Base-by-base conservation (phyloP, 2,113 vertebrate genomes). In the Eolophus roseicapilla region DNA sequence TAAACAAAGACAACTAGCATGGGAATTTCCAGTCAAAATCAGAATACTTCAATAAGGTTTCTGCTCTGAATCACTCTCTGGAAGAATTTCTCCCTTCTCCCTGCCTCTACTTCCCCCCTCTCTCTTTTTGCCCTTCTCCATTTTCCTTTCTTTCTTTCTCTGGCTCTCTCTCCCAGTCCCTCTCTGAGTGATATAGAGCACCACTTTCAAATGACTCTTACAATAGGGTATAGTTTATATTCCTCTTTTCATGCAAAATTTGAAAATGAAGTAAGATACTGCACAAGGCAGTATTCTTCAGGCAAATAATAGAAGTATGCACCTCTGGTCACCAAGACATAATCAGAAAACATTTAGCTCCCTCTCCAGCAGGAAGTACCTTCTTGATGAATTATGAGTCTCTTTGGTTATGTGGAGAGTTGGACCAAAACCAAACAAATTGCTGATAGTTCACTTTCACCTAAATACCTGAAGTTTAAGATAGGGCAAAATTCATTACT, bases 391-490 rank as follows among this genome's bases (percentile, higher is more conserved):
- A 80, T 84, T 59, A 82, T 28, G 17, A 31, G 4, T 73, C 62
- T 88, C 7, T 68, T 55, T 76, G 39, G 9, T 70, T 81, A 60
- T 93, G 33, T 60, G 28, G 23, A 95, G 27, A 71, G 6, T 6
- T 86, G 92, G 85, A 83, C 14, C 19, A 86, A 92, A 86, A 78
- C 27, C 14, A 95, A 88, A 52, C 3, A 55, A 82, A 93, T 65
- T 35, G 21, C 16, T 75, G 43, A 60, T 68, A 27, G 17, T 84
- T 89, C 50, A 63, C 74, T 95, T 95, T 77, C 83, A 69, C 47
- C 17, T 65, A 57, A 86, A 25, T 83, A 39, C 24, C 88, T 63
- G 64, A 88, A 78, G 67, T 75, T 81, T 59, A 92, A 74, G 33
- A 47, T 20, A 55, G 20, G 39, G 19, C 4, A 92, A 90, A 94